Conservation (phyloP, 2,797 vertebrate genomes). For the Phoeniculus purpureus region DNA sequence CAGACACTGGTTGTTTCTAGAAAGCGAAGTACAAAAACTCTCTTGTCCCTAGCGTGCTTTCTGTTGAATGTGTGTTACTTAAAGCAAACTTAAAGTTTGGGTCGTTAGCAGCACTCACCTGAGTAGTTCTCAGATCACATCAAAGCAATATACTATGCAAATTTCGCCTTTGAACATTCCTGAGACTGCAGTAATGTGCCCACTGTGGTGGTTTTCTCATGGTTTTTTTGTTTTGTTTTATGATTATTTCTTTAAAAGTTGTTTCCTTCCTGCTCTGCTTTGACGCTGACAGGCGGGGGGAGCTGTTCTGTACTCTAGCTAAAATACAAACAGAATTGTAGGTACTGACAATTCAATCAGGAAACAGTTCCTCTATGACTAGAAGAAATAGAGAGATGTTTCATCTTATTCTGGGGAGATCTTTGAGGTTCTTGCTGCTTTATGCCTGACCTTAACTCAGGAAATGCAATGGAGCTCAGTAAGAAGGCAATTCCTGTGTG, state of each 20-base stretch:
- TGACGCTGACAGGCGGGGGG: background rate
- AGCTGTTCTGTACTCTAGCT: background rate
- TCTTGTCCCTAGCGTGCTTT: background rate
- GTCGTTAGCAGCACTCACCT: background rate
- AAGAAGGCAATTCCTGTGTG: background rate
- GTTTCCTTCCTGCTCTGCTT: background rate
- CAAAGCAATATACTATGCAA: background rate
- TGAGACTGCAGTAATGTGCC: background rate
- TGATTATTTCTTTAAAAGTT: background rate
- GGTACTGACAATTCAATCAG: background rate
- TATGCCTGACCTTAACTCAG: background rate
- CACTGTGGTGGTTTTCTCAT: background rate
- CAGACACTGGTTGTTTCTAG: background rate
- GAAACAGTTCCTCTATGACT: background rate
- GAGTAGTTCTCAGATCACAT: background rate
- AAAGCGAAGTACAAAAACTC: background rate
- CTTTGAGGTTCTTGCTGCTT: background rate
- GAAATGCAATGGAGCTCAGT: background rate
- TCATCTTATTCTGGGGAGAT: background rate
- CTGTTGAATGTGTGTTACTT: background rate
- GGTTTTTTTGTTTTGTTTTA: background rate
- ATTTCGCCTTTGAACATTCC: background rate
- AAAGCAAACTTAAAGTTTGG: background rate
- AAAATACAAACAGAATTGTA: background rate
- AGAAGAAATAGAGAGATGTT: background rate